Conservation (phyloP, 2,888 invertebrate species). For the Zele albiditarsus region DNA sequence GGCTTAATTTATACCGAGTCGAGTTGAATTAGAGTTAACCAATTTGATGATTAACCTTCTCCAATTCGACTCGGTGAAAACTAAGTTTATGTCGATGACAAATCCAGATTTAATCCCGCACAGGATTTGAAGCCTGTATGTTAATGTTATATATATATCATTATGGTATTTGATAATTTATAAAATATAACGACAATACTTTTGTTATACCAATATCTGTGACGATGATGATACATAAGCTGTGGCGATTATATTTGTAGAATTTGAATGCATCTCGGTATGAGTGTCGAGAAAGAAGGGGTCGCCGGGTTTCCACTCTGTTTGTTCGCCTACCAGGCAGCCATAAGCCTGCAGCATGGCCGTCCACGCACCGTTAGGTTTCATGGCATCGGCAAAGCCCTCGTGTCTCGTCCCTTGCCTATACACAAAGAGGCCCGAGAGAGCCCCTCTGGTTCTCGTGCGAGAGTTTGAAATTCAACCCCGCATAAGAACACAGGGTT, state of each 20-base stretch:
- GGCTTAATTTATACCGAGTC: too few species aligned
- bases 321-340: constrained; percentile 57
- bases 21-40: too few species aligned
- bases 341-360: constrained; percentile 64
- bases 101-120: neutral
- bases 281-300: constrained; percentile 49
- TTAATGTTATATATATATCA: neutral
- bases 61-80: too few species aligned
- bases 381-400: constrained; percentile 48
- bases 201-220: constrained; percentile 15
- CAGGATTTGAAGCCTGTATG: neutral
- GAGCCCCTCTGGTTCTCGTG: constrained; percentile 60
- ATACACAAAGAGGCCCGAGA: constrained; percentile 29
- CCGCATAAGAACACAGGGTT: constrained; percentile 61
- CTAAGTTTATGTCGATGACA: too few species aligned
- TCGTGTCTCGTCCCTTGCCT: constrained; percentile 37
- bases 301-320: constrained; percentile 61
- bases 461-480: constrained; percentile 70
- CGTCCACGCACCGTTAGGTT: constrained; percentile 67
- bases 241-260: neutral
- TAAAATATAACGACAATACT: neutral
- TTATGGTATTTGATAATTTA: neutral
- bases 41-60: too few species aligned
- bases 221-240: constrained; percentile 37
- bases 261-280: constrained; percentile 37